Base-by-base conservation (phyloP, 1,140 invertebrate species). In the Procambarus clarkii region DNA sequence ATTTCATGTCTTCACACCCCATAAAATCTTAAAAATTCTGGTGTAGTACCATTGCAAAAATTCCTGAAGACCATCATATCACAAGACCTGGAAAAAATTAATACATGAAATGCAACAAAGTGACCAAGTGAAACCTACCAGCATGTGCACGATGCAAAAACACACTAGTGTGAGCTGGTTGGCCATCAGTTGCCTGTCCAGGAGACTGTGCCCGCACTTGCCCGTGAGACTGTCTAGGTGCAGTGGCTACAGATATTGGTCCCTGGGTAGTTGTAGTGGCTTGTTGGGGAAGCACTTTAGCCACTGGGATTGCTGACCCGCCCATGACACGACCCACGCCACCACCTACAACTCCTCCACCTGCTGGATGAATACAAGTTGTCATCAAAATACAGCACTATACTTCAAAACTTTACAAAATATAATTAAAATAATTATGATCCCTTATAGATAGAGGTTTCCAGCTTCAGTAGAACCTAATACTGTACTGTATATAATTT, bases 81-180 rank as follows among this genome's bases (percentile, higher is more conserved):
- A 34, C 34, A 34, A 34, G 34, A 34, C 34, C 34, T 34, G 34
- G 34, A 34, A 34, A 34, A 34, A 34, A 34, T 1, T 34, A 34
- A 34, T 34, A 34, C 34, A 34, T 34, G 34, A 9, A 58, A 58
- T 13, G 13, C 7, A 58, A 58, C 54, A 7, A 58, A 58, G 0
- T 8, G 13, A 58, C 13, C 13, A 13, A 21, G 13, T 64, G 0
- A 64, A 64, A 45, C 85, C 54, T 50, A 92, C 91, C 91, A 60
- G 85, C 48, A 88, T 85, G 80, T 45, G 92, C n/a, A n/a, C 92
- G 85, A 24, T 92, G 92, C 34, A 92, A 58, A 21, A 92, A 85
- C 45, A 92, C 92, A 81, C 85, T 91, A 15, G 92, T 82, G 79
- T 87, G 92, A 13, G 85, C 69, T 24, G 87, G 60, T 64, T 83